Base-by-base conservation (phyloP, 1,140 invertebrate genomes). In the Idris sp. region DNA sequence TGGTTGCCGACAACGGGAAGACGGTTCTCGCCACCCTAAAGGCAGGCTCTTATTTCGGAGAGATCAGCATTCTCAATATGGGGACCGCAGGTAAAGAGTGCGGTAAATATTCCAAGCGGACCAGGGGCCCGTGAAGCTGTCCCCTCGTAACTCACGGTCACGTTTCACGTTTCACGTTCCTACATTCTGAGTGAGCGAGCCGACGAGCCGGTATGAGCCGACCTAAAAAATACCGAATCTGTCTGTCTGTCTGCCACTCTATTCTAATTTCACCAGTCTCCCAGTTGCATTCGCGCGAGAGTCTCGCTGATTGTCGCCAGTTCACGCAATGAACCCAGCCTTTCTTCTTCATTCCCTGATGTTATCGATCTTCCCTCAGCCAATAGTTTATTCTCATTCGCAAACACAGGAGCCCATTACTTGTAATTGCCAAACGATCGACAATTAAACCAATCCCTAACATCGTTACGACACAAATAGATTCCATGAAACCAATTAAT, bases 41-140 rank as follows among this genome's bases (percentile, higher is more conserved):
- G 87, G 96, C 96, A 73, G 97, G 97, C 86, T 98, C 96, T 86
- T 99, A 99, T 92, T 99, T 99, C 90, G 98, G 98, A 77, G 98
- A 99, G 91, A 99, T 99, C 89, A 97, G 96, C 90, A 98, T 99
- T 89, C 92, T 99, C 86, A 99, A 99, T 91, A 99, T 99, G 97
- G 97, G 97, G 88, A 98, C 96, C 83, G 97, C 97, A 92, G 97
- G 95, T 96, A 94, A 95, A 94, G 92, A 93, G 90, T 92, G 94
- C 92, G 93, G 93, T 95, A 94, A 95, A 94, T 94, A 94, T 94
- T 92, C 90, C 90, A 89, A 89, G 88, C 89, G 89, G 89, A 82
- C 83, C 83, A 82, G 83, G 85, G 84, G 81, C 84, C 79, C 83
- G 79, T 84, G 78, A 83, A 69, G 81, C 78, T 79, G 74, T 79